Evolutionary conservation across 2,888 invertebrate species (phyloP), one percentile per base, ranked within the genome.

Genomic region (Blastobasis adustella): DNA sequence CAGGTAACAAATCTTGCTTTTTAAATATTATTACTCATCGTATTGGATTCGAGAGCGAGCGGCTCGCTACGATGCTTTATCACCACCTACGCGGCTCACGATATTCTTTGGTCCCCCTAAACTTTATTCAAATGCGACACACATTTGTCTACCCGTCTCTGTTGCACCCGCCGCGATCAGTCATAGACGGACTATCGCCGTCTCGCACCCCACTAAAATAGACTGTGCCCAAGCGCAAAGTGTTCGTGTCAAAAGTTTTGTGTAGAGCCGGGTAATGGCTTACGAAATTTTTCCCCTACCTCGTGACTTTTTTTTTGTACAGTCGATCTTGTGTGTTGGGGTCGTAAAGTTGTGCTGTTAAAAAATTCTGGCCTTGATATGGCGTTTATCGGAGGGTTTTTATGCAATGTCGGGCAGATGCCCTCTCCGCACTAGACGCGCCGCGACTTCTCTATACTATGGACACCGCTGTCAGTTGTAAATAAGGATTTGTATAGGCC

Each of bases 11-110:
- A 86, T 87, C 88, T 86, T 81, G 77, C 80, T 84, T 87, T 85
- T 86, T 84, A 84, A 86, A 87, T 86, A 88, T 81, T 86, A 85
- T 85, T 87, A 88, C 85, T 88, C 88, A 88, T 86, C 88, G 88
- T 71, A 81, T 84, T 84, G 82, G 86, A 86, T 86, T 86, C 85
- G 82, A 84, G 82, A 86, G 76, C 82, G 79, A 75, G 77, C 80
- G 76, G 60, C 62, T 61, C 76, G 76, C 84, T 83, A 81, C 85
- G 83, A 88, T 87, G 86, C 85, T 89, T 87, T 87, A 88, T 86
- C 86, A 85, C 89, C 89, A 88, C 89, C 89, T 87, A 88, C 86
- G 85, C 77, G 73, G 86, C 67, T 85, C 81, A 78, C 77, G 73
- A 62, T 69, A 76, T 74, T 82, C 74, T 81, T 73, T 77, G 77